Base-by-base conservation (phyloP, 2,797 vertebrate genomes). In the Sciaenops ocellatus region DNA sequence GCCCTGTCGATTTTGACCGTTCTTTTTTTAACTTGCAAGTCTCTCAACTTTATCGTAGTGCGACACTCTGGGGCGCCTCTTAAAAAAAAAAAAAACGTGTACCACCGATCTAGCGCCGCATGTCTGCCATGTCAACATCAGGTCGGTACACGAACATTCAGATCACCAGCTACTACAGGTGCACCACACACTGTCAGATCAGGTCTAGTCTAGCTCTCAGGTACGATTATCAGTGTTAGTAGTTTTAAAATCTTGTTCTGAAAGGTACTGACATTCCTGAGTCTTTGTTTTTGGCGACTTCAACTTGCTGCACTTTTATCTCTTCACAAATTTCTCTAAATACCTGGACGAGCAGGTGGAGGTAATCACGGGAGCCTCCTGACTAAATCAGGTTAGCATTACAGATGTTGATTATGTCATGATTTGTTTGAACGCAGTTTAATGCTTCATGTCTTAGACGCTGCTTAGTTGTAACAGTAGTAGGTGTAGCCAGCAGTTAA, bases 151-250 rank as follows among this genome's bases (percentile, higher is more conserved):
- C 50, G 44, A 47, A 61, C 24, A 8, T 83, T 78, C 56, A 64
- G 67, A 87, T 85, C 85, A 85, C 84, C 84, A 87, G 87, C 84
- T 44, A 51, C 79, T 77, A 63, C 80, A 75, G 75, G 77, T 83
- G 79, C 73, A 68, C 61, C 70, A 51, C 86, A 69, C 75, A 18
- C 65, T 22, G 42, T 76, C 73, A 24, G 74, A 67, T 87, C 87
- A 88, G 82, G 79, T 85, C 62, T 61, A 67, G 74, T 81, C 71
- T 70, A 83, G 80, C 85, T 90, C 91, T 94, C 91, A 92, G 89
- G 90, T 92, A 88, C 80, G 44, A 68, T 69, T 82, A 47, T 71
- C 71, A 51, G 85, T 64, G 85, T 86, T 83, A 28, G 55, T 42
- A 17, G 75, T 78, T 38, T 76, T 26, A 6, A 63, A 82, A 59